Base-by-base conservation (phyloP, 2,797 vertebrate genomes). In the Poeciliopsis gracilis region DNA sequence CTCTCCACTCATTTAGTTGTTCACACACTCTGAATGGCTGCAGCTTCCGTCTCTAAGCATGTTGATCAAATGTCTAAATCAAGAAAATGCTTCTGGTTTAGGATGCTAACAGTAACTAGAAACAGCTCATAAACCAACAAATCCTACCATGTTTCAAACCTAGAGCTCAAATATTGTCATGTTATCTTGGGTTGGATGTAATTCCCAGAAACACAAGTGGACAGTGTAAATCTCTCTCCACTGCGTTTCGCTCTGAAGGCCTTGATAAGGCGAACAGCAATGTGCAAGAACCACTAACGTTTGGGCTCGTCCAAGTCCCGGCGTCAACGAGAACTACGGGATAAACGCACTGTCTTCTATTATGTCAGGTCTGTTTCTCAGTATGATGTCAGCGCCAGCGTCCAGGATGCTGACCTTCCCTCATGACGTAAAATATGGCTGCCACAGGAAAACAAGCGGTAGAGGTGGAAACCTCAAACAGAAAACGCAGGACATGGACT, bases 401-500 rank as follows among this genome's bases (percentile, higher is more conserved):
- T 77, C 86, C 76, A 46, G 36, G 38, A 75, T 71, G 45, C 57
- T 18, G 70, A 78, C 71, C 70, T 85, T 83, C 81, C 77, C 55
- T 79, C 55, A 13, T 66, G 81, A 88, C 18, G n/a, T 36, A 66
- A 78, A 85, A 84, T 78, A 82, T 33, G 46, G 57, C 72, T 74
- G 67, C 10, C 71, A 15, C 1, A 12, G 13, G 70, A 30, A 86
- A 81, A 73, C 67, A 1, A 70, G 70, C 47, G 63, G 77, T 75
- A 1, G 51, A 77, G 36, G 69, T 66, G 76, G 79, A 77, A 85
- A 75, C 9, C 23, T 72, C 76, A 73, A 86, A 79, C 66, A 88
- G 81, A 86, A 71, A 82, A 70, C 72, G 70, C 85, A 84, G 84
- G 88, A 88, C 77, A 61, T 66, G 76, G 47, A 83, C 81, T 86